phyloP scores from a whole-genome alignment of 92 coral and sea anemone genomes.

The Heteractis magnifica region DNA sequence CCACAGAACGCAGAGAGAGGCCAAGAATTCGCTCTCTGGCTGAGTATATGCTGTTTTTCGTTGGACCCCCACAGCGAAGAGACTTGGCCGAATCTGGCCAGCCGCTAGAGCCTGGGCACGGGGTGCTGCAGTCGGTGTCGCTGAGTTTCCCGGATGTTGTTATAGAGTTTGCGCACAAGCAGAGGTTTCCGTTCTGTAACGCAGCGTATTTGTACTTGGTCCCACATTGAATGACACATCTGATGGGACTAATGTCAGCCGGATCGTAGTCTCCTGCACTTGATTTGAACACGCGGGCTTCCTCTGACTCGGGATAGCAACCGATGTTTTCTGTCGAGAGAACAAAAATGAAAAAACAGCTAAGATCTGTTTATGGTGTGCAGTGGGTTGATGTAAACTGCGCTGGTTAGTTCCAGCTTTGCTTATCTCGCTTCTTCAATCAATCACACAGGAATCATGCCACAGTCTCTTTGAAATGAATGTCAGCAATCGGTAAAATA shows the following conservation, averaged over 20 bases:
- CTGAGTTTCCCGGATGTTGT: slow-evolving; percentile 55
- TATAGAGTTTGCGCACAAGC: slow-evolving; percentile 72
- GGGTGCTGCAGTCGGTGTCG: slow-evolving; percentile 61
- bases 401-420: too few species aligned
- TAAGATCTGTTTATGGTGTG: too few species aligned
- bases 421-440: too few species aligned
- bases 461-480: too few species aligned
- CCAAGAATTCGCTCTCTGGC: slow-evolving; percentile 78
- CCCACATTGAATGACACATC: slow-evolving; percentile 76
- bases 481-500: too few species aligned
- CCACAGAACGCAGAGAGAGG: slow-evolving; percentile 38
- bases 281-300: slow-evolving; percentile 55
- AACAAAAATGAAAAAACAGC: neutral
- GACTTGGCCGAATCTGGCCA: slow-evolving; percentile 39
- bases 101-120: slow-evolving; percentile 59
- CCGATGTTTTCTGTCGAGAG: slow-evolving; percentile 69
- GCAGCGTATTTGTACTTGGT: slow-evolving; percentile 81
- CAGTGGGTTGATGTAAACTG: too few species aligned
- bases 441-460: too few species aligned
- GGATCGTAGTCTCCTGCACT: slow-evolving; percentile 86
- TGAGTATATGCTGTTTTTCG: slow-evolving; percentile 65
- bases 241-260: slow-evolving; percentile 68
- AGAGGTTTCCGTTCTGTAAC: slow-evolving; percentile 59
- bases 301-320: slow-evolving; percentile 61
- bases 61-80: slow-evolving; percentile 73